Percentiles rank a stretch among this genome's conserved stretches.
phyloP scores from a whole-genome alignment of 2,113 vertebrate genomes.

The Eupsittula cactorum region DNA sequence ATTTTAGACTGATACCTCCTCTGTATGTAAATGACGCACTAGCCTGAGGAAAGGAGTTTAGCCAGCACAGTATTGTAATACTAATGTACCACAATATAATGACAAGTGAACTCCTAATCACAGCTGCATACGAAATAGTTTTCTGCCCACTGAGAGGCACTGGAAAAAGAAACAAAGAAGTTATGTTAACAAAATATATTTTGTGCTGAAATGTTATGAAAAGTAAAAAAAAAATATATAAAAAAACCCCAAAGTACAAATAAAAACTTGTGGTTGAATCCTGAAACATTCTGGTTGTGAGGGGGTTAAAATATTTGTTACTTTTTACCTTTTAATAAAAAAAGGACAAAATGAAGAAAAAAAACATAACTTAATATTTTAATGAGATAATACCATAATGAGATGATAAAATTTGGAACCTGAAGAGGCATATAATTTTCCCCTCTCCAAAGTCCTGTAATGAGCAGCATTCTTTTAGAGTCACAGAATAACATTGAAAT shows the following conservation, averaged over 20 bases:
- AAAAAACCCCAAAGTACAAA: accelerated
- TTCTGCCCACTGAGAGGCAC: not conserved
- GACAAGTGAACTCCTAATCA: not conserved
- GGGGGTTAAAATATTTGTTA: not conserved
- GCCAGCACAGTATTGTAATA: not conserved
- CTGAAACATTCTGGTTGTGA: not conserved
- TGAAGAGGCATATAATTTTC: not conserved
- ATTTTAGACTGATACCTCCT: not conserved
- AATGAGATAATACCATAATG: not conserved
- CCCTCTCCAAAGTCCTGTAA: not conserved
- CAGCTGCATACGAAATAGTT: not conserved
- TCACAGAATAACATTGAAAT: not conserved
- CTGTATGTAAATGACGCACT: not conserved
- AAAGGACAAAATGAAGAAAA: not conserved
- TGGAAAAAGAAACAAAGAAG: not conserved
- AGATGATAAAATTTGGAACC: not conserved
- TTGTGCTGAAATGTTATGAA: not conserved
- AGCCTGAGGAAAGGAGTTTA: not conserved
- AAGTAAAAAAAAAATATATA: not conserved
- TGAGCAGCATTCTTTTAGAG: not conserved
- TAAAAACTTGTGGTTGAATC: not conserved
- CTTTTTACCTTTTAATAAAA: not conserved
- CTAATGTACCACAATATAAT: not conserved
- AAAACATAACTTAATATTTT: not conserved
- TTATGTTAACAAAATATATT: not conserved